phyloP scores from a whole-genome alignment of 1,140 invertebrate genomes.

The Pseudomyrmex gracilis region DNA sequence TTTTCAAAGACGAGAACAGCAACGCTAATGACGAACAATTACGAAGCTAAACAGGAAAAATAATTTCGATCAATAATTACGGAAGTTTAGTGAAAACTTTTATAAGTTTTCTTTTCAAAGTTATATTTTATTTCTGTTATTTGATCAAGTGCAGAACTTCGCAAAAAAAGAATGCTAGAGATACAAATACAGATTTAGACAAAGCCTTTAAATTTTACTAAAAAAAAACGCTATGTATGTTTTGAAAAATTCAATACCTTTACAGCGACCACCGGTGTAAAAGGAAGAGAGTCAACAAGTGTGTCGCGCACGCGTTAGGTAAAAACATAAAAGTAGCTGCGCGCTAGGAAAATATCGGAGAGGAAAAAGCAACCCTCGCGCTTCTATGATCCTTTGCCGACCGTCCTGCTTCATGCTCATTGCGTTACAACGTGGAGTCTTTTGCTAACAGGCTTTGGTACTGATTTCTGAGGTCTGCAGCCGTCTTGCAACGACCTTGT shows the following conservation, averaged over 20 bases:
- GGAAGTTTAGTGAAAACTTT: neutral
- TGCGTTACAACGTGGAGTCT: conserved; percentile 44
- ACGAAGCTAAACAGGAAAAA: neutral
- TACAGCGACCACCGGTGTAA: conserved; percentile 12
- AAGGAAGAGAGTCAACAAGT: conserved; percentile 41
- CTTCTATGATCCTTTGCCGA: conserved; percentile 28
- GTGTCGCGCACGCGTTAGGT: neutral
- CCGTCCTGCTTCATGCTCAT: conserved; percentile 2
- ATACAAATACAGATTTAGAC: too few species aligned
- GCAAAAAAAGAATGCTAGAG: neutral
- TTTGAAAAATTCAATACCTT: conserved; percentile 17
- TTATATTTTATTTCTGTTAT: neutral
- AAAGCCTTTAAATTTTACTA: too few species aligned
- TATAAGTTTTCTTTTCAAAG: neutral
- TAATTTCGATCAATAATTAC: neutral
- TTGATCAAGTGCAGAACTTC: neutral
- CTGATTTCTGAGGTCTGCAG: neutral
- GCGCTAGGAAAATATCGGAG: conserved; percentile 44
- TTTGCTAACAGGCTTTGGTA: neutral
- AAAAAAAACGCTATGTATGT: neutral
- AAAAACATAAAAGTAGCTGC: conserved; percentile 22
- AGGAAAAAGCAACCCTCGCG: conserved; percentile 28
- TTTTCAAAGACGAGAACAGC: neutral
- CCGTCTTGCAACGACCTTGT: neutral
- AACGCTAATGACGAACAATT: neutral